Evolutionary conservation across 2,113 vertebrate genomes (phyloP).

Genomic region (Menidia beryllina): DNA sequence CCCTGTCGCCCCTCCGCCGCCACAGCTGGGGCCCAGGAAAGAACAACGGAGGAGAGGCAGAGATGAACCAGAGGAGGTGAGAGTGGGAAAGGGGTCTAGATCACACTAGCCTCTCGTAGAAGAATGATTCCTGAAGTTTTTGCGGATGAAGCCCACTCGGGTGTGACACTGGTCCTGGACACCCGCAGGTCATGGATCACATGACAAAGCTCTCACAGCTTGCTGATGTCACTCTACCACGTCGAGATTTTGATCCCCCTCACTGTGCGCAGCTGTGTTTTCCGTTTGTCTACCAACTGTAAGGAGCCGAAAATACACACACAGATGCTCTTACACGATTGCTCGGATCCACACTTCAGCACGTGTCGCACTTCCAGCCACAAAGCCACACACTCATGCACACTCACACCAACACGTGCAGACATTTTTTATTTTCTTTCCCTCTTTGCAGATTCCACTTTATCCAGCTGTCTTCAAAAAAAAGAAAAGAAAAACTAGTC

Average conservation of each 20-base stretch:
- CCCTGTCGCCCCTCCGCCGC: constrained; percentile 91
- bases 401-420: not conserved
- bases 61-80: constrained; percentile 96
- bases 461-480: not conserved
- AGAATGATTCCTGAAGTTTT: not conserved
- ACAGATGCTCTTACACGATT: constrained; percentile 11
- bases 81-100: not conserved
- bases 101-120: not conserved
- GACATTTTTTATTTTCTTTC: no score
- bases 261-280: constrained; percentile 52
- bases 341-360: not conserved
- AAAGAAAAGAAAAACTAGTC: not conserved
- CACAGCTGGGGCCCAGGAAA: constrained; percentile 98
- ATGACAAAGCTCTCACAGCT: constrained; percentile 41
- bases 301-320: constrained; percentile 13
- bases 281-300: constrained; percentile 44
- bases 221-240: constrained; percentile 39
- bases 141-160: not conserved
- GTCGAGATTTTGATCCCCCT: constrained; percentile 40
- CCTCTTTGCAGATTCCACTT: not conserved
- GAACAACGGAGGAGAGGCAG: constrained; percentile 85
- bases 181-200: constrained; percentile 21
- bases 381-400: not conserved
- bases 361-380: not conserved
- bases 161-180: not conserved